phyloP scores from a whole-genome alignment of 1,140 invertebrate species.

The Caenorhabditis tropicalis region DNA sequence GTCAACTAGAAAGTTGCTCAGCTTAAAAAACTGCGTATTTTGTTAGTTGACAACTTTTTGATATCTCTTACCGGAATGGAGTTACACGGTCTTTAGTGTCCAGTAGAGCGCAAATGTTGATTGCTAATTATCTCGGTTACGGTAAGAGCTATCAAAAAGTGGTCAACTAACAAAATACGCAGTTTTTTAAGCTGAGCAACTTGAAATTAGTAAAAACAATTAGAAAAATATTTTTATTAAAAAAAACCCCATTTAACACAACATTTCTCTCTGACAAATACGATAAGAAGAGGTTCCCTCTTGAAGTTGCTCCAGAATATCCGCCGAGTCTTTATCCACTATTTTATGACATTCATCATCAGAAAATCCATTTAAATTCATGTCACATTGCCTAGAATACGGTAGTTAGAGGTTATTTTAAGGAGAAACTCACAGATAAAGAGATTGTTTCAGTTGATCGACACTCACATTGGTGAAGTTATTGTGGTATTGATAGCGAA shows the following conservation, averaged over 20 bases:
- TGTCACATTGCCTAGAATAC: constrained; percentile 4
- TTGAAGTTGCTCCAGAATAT: constrained; percentile 11
- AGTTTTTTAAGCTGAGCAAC: too few relatives aligned
- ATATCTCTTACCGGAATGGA: too few relatives aligned
- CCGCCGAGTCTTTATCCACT: constrained; percentile 1
- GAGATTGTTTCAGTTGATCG: not conserved
- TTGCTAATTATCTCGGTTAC: too few relatives aligned
- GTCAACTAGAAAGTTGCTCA: too few relatives aligned
- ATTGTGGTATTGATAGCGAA: not conserved
- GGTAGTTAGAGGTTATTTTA: not conserved
- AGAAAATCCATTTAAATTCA: constrained; percentile 4
- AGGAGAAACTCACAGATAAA: not conserved
- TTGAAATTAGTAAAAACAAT: too few relatives aligned
- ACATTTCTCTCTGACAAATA: constrained; percentile 19
- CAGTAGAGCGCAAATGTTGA: too few relatives aligned
- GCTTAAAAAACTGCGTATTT: too few relatives aligned
- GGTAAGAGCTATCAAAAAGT: too few relatives aligned
- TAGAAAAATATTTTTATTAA: not conserved
- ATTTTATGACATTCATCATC: not conserved
- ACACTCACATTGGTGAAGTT: not conserved
- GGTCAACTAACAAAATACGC: too few relatives aligned
- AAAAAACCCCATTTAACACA: not conserved
- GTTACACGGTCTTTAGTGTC: too few relatives aligned
- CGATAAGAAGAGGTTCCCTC: constrained; percentile 6
- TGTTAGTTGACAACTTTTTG: too few relatives aligned